phyloP scores from a whole-genome alignment of 2,888 invertebrate genomes.

The Ectemnius lituratus region DNA sequence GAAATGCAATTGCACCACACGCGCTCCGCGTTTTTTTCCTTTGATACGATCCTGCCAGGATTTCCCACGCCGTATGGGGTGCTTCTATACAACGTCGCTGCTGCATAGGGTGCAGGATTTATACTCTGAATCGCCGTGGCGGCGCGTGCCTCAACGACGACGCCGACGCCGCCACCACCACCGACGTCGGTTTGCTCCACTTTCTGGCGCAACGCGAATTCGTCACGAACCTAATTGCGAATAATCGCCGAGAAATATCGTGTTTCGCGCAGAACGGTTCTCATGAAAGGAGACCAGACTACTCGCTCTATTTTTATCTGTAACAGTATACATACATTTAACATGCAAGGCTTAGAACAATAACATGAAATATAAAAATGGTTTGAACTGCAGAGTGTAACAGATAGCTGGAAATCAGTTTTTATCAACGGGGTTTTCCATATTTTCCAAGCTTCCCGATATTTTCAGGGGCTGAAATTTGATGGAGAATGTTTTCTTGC shows the following conservation, averaged over 20 bases:
- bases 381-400: no score
- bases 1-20: slow-evolving; percentile 46
- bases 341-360: no score
- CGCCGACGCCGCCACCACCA: no score
- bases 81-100: slow-evolving; percentile 53
- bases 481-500: no score
- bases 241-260: slow-evolving; percentile 73
- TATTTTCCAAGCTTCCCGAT: no score
- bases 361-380: no score
- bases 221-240: slow-evolving; percentile 73
- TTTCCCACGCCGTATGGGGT: slow-evolving; percentile 71
- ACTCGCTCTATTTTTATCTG: not conserved
- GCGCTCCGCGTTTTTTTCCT: slow-evolving; percentile 52
- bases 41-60: slow-evolving; percentile 54
- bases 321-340: no score
- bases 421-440: no score
- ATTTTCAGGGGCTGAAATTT: no score
- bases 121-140: slow-evolving; percentile 64
- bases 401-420: no score
- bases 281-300: slow-evolving; percentile 17
- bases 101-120: slow-evolving; percentile 61
- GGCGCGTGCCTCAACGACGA: slow-evolving; percentile 60
- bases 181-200: slow-evolving; percentile 36
- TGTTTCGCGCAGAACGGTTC: slow-evolving; percentile 4
- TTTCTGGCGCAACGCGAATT: slow-evolving; percentile 60